These are phyloP conservation scores for Gymnoscopelus braueri DNA, from an alignment of 2,797 vertebrate species.

Conservation along the genomic window DNA sequence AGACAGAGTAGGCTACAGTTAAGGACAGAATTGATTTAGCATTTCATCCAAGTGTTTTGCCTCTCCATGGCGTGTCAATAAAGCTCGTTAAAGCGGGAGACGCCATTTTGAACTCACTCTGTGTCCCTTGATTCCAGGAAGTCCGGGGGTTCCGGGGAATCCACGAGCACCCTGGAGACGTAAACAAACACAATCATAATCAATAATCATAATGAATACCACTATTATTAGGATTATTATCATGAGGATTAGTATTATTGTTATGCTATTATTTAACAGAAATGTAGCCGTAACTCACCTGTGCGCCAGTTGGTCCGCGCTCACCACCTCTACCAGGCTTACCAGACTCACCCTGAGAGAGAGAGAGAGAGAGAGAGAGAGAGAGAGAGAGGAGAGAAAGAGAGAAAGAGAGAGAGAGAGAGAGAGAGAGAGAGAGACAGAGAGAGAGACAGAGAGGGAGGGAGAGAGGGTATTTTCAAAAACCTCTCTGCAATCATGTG, in stretches of 20 bases:
- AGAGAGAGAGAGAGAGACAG: not conserved
- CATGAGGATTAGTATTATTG: too few species aligned
- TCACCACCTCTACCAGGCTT: constrained; percentile 94
- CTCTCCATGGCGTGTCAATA: too few species aligned
- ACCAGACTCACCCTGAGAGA: constrained; percentile 93
- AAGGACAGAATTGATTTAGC: too few species aligned
- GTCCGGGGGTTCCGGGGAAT: constrained; percentile 96
- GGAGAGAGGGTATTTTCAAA: not conserved
- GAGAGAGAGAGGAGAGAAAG: constrained; percentile 13
- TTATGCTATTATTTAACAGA: too few species aligned
- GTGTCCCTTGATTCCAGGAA: constrained; percentile 99
- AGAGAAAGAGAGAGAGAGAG: not conserved
- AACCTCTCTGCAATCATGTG: too few species aligned
- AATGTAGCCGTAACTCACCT: constrained; percentile 79
- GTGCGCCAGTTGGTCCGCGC: constrained; percentile 91
- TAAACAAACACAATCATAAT: too few species aligned
- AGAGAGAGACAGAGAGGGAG: not conserved
- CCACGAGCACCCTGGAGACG: constrained; percentile 92
- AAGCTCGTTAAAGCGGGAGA: too few species aligned
- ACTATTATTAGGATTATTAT: too few species aligned
- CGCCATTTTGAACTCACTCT: constrained; percentile 59
- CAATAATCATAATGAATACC: too few species aligned
- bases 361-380: constrained; percentile 27
- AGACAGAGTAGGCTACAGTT: not conserved
- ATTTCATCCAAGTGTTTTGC: too few species aligned